Base-by-base conservation (phyloP, 2,888 invertebrate genomes). In the Metacarcinus magister region DNA sequence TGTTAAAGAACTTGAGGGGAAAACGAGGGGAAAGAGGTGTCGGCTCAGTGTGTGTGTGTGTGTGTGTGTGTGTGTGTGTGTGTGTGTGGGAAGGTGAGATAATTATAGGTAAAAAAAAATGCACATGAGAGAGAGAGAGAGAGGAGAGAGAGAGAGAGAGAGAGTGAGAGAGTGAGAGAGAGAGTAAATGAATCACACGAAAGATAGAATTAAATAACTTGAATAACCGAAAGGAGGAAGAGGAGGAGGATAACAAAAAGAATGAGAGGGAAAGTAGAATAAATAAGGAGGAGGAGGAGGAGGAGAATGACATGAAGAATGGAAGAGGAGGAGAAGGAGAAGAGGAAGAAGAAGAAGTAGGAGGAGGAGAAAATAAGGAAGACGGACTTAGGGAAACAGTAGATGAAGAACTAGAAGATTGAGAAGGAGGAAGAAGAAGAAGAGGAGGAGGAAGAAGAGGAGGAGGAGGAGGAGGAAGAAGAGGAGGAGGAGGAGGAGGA, bases 31-130 rank as follows among this genome's bases (percentile, higher is more conserved):
- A 60, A 60, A 19, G 23, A 23, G 16, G 13, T 7, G 3, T n/a
- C 2, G 28, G 5, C 28, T 75, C 2, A 13, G 75, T 67, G 67
- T 67, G 67, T 67, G 75, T 75, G 75, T 75, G 75, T 75, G 75
- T 75, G 75, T 75, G 75, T 75, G 75, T 75, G 75, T 75, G 75
- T 75, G 75, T 75, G 75, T 75, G 75, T 75, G 75, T 75, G 75
- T 75, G 75, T 60, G 10, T 60, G 60, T 60, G 48, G 48, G 2
- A 10, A 60, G 60, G 60, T 60, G 60, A 60, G 28, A 3, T 28
- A 28, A n/a, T 28, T 75, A 28, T 5, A 28, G 75, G 75, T 75
- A 13, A 54, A 75, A 28, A 28, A 75, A 28, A 2, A 75, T 28
- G 28, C 43, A 28, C 43, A 10, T 44, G 43, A 44, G 46, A n/a